Conservation (phyloP, 1,140 invertebrate species). For the Apolygus lucorum region DNA sequence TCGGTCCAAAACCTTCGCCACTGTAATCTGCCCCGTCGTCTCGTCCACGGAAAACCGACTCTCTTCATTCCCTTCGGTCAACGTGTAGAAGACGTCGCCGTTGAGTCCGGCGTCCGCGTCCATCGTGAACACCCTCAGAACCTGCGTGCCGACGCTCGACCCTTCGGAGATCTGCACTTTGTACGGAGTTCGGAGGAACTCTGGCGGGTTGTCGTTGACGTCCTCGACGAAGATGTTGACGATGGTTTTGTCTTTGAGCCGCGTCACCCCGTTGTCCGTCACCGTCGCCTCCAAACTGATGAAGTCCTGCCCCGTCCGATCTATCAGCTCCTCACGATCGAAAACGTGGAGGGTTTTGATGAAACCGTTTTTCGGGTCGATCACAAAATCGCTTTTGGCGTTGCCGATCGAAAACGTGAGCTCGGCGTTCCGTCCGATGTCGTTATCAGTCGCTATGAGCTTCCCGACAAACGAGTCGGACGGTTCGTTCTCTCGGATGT, state of each 20-base stretch:
- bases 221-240: slow-evolving; percentile 80
- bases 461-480: slow-evolving; percentile 83
- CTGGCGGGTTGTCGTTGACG: slow-evolving; percentile 86
- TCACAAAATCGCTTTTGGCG: slow-evolving; percentile 71
- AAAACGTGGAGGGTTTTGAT: slow-evolving; percentile 76
- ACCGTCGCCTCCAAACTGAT: slow-evolving; percentile 76
- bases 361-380: slow-evolving; percentile 86
- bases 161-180: slow-evolving; percentile 77
- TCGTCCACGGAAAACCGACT: slow-evolving; percentile 74
- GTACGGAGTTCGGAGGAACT: slow-evolving; percentile 74
- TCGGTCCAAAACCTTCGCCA: slow-evolving; percentile 69
- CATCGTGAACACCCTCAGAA: slow-evolving; percentile 73
- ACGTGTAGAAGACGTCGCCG: slow-evolving; percentile 78
- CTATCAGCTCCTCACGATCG: slow-evolving; percentile 74
- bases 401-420: slow-evolving; percentile 73
- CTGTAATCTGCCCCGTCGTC: slow-evolving; percentile 74
- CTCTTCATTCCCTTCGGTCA: slow-evolving; percentile 71
- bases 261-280: slow-evolving; percentile 72
- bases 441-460: slow-evolving; percentile 77
- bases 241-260: slow-evolving; percentile 76
- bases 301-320: slow-evolving; percentile 62
- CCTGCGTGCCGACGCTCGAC: slow-evolving; percentile 61
- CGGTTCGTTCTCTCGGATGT: slow-evolving; percentile 78
- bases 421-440: slow-evolving; percentile 85
- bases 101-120: slow-evolving; percentile 86